A percentile compares a stretch with the other conserved stretches of the same genome.
These are phyloP conservation scores for Sebastiscus tertius DNA, from an alignment of 2,797 vertebrate genomes.

Conservation along the genomic window DNA sequence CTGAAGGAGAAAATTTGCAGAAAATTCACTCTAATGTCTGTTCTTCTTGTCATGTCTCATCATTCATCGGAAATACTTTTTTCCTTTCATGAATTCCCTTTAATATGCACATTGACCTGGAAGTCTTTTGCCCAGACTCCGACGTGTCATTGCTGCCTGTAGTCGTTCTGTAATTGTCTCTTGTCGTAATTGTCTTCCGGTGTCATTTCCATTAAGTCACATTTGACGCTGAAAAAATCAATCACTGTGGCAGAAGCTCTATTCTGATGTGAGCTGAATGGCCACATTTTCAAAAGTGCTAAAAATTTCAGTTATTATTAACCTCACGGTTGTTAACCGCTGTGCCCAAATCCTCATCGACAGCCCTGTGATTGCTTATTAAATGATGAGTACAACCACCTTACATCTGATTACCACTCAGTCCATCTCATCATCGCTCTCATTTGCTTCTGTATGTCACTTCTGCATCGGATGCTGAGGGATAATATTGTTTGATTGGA, in stretches of 20 bases:
- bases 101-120: neutral
- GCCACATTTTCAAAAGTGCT: neutral
- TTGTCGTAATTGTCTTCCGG: neutral
- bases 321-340: neutral
- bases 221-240: neutral
- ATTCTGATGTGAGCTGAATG: neutral
- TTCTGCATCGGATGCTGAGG: neutral
- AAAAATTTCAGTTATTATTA: neutral
- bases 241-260: neutral
- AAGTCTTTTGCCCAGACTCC: neutral
- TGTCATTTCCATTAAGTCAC: neutral
- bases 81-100: neutral
- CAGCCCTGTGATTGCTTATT: neutral
- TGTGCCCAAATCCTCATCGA: neutral
- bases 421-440: neutral
- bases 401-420: neutral
- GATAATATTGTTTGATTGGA: neutral
- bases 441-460: neutral
- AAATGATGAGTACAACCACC: neutral
- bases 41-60: neutral
- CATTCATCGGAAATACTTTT: neutral
- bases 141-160: neutral
- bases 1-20: neutral
- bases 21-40: neutral
- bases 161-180: neutral